Evolutionary conservation across 2,113 vertebrate genomes (phyloP), one percentile per base, ranked within the genome.

Genomic region (Mugil cephalus): DNA sequence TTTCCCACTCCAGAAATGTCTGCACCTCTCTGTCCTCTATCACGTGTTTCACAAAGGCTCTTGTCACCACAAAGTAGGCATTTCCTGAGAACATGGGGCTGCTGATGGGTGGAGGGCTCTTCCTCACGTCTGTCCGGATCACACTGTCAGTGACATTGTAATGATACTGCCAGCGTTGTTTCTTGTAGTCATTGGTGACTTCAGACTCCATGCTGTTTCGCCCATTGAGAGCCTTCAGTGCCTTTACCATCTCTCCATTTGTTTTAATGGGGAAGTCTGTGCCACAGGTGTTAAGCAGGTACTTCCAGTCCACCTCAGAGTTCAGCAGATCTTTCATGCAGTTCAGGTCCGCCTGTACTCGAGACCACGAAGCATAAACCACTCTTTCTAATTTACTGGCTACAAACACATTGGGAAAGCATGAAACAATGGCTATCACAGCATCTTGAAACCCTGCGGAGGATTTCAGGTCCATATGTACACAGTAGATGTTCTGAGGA

Each of bases 181-280:
- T 87, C 87, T 98, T 98, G 50, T 10, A 0, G 0, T 4, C 1
- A 0, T 61, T 63, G 1, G 95, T 93, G 8, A 8, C 64, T 84
- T 96, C 95, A 0, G 96, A 93, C 86, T 99, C 97, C 94, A 98
- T 62, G 61, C 79, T 98, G 80, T 98, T 99, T 45, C 10, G 94
- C 3, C 95, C 96, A 0, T 91, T 94, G 6, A 98, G 84, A 24
- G 76, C 0, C 67, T 94, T 95, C 15, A 98, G 90, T 19, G 79
- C 40, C 0, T 34, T 90, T 5, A 99, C 92, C 0, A 95, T 97
- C 83, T 99, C 96, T 0, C 88, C 72, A 0, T 99, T 99, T 60
- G 96, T 99, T 91, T 99, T 99, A 67, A 99, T 93, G 21, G 97
- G 97, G 69, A 99, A 98, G 68, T 98, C 97, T 0, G 95, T 88